phyloP scores from a whole-genome alignment of 2,888 invertebrate genomes.

The Parthenolecanium corni region DNA sequence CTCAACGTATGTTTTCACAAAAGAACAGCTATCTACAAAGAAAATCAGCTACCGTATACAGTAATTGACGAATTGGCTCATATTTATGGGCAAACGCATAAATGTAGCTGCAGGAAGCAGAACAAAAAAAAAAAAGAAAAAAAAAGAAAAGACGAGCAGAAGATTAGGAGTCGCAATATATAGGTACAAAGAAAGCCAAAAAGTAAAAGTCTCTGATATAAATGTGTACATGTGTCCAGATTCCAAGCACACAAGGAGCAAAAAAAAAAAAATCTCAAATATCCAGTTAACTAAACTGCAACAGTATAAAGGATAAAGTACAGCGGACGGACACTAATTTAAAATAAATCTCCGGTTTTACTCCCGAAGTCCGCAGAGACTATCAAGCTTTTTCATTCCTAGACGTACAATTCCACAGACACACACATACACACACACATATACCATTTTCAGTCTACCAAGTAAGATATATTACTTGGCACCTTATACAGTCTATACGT shows the following conservation, averaged over 20 bases:
- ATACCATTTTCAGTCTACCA: slow-evolving; percentile 24
- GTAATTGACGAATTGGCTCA: slow-evolving; percentile 28
- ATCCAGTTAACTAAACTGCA: slow-evolving; percentile 22
- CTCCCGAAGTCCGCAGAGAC: slow-evolving; percentile 26
- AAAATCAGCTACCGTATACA: slow-evolving; percentile 20
- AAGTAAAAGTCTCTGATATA: neutral
- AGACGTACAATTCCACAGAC: slow-evolving; percentile 18
- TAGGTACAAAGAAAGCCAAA: too few relatives aligned
- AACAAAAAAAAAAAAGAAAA: neutral
- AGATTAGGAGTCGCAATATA: neutral
- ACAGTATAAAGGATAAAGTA: neutral
- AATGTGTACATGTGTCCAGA: neutral
- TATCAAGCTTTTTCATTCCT: slow-evolving; percentile 10
- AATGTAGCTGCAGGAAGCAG: neutral
- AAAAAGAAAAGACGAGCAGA: slow-evolving; percentile 1
- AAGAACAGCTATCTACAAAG: slow-evolving; percentile 2
- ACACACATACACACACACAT: too few relatives aligned
- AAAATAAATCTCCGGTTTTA: slow-evolving; percentile 28
- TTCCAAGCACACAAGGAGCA: neutral
- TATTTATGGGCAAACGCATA: slow-evolving; percentile 16
- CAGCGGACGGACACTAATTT: slow-evolving; percentile 26
- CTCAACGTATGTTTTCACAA: neutral
- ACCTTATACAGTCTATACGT: neutral
- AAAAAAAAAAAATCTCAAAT: neutral
- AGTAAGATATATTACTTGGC: slow-evolving; percentile 29